A percentile compares a stretch with the other conserved stretches of the same genome.
These are phyloP conservation scores for Centruroides sculpturatus DNA, from an alignment of 1,140 invertebrate species.

Conservation along the genomic window DNA sequence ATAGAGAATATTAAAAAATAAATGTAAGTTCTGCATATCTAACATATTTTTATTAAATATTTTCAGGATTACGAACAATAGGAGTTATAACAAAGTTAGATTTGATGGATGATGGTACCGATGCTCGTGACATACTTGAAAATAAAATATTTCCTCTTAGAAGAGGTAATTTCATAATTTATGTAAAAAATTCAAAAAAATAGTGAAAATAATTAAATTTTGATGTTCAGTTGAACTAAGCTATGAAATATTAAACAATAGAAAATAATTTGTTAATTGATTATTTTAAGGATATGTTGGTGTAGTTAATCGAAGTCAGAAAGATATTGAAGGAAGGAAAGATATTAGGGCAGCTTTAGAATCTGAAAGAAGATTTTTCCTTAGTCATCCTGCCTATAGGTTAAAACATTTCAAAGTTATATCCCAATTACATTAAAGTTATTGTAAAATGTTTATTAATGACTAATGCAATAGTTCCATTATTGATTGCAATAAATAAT, in stretches of 20 bases:
- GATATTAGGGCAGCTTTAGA: constrained; percentile 37
- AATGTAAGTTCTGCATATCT: too few species aligned
- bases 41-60: too few species aligned
- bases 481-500: too few species aligned
- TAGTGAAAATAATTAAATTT: too few species aligned
- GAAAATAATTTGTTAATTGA: too few species aligned
- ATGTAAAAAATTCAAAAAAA: too few species aligned
- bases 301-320: constrained; percentile 40
- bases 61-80: constrained; percentile 28
- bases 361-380: constrained; percentile 38
- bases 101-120: constrained; percentile 22
- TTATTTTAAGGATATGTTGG: constrained; percentile 30
- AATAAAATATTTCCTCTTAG: constrained; percentile 13
- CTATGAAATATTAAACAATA: too few species aligned
- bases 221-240: too few species aligned
- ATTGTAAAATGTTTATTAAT: too few species aligned
- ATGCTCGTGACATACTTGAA: constrained; percentile 20
- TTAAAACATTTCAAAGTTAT: neutral
- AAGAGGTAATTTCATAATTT: constrained; percentile 10
- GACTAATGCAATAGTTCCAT: too few species aligned
- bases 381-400: constrained; percentile 2
- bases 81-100: constrained; percentile 23
- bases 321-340: constrained; percentile 39
- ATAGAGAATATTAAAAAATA: too few species aligned
- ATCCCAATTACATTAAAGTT: too few species aligned